phyloP scores from a whole-genome alignment of 2,888 invertebrate genomes.

The Hanleya hanleyi region DNA sequence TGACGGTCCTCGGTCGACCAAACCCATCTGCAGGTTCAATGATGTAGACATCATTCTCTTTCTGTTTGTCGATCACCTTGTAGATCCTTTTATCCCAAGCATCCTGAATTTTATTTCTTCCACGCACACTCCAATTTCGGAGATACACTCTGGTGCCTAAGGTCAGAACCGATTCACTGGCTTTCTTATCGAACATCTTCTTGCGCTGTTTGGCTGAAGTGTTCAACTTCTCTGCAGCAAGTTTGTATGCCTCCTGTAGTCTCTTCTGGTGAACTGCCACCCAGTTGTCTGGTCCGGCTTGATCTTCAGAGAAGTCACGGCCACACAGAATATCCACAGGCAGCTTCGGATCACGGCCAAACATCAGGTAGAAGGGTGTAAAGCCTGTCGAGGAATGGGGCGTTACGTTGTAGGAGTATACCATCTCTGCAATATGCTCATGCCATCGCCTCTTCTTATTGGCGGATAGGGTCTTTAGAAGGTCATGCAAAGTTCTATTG shows the following conservation, averaged over 20 bases:
- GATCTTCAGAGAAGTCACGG: neutral
- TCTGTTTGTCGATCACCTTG: neutral
- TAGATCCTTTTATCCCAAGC: neutral
- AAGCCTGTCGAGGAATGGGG: neutral
- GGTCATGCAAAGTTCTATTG: too few species aligned
- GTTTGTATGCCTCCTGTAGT: neutral
- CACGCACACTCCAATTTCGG: neutral
- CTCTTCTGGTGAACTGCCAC: neutral
- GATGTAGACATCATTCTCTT: constrained; percentile 8
- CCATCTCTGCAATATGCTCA: too few species aligned
- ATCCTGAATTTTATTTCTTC: constrained; percentile 21
- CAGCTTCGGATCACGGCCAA: too few species aligned
- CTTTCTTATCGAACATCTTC: neutral
- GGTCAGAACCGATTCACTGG: neutral
- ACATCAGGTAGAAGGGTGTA: neutral
- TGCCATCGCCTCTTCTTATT: too few species aligned
- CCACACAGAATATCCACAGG: constrained; percentile 3
- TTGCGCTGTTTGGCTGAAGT: neutral
- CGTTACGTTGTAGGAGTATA: neutral
- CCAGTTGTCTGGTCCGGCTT: neutral
- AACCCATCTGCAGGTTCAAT: constrained; percentile 1
- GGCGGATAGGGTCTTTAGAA: too few species aligned
- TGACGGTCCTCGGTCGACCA: neutral
- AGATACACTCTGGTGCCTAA: constrained; percentile 12
- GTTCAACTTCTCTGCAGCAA: neutral